These are phyloP conservation scores for Orestias chungarensis DNA, from an alignment of 2,797 vertebrate genomes.

Conservation along the genomic window DNA sequence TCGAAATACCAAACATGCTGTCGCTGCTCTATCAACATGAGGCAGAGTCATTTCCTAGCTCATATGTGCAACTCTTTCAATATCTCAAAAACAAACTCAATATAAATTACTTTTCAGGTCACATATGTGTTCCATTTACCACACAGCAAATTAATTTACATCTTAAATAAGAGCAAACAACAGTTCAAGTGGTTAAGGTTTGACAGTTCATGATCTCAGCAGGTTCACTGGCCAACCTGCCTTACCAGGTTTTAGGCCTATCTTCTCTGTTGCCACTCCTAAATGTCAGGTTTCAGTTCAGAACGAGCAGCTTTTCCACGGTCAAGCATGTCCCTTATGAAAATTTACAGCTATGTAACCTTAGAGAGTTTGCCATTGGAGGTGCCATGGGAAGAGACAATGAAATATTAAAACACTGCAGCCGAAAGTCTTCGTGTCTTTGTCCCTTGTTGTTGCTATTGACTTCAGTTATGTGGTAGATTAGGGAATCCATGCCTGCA, in stretches of 20 bases:
- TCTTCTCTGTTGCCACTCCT: neutral
- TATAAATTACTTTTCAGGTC: neutral
- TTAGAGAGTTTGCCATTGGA: constrained; percentile 37
- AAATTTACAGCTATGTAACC: constrained; percentile 50
- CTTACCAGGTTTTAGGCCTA: neutral
- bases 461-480: constrained; percentile 10
- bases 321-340: constrained; percentile 24
- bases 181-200: neutral
- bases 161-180: neutral
- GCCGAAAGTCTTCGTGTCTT: constrained; percentile 40
- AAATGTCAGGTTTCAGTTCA: constrained; percentile 1
- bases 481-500: constrained; percentile 42
- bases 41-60: neutral
- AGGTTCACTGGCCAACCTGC: constrained; percentile 4
- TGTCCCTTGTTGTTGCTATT: constrained; percentile 26
- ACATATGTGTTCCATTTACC: neutral
- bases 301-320: constrained; percentile 21
- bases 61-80: neutral
- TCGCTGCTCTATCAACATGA: constrained; percentile 1
- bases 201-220: constrained; percentile 1
- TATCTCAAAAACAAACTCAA: neutral
- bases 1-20: neutral
- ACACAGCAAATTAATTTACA: constrained; percentile 5
- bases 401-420: constrained; percentile 59
- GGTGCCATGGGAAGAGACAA: constrained; percentile 16